A percentile compares a stretch with the other conserved stretches of the same genome.
These are phyloP conservation scores for Echinometra lucunter DNA, from an alignment of 53 echinoderm and acorn worm genomes.

Conservation along the genomic window DNA sequence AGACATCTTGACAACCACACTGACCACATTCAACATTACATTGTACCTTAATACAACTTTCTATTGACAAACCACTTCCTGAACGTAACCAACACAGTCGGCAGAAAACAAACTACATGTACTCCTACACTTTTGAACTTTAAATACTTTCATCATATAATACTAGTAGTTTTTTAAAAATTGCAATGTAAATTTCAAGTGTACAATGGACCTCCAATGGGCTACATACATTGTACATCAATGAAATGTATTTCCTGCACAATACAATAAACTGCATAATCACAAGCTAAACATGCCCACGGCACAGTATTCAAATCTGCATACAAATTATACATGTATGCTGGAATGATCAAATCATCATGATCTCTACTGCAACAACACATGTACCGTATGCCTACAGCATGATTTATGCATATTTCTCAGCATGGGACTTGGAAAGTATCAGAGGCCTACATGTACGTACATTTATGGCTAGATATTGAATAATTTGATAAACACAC, in stretches of 20 bases:
- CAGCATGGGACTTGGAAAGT: not conserved
- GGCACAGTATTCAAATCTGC: not conserved
- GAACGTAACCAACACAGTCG: not conserved
- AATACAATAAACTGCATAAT: not conserved
- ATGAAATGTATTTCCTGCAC: not conserved
- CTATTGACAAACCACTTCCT: constrained; percentile 9
- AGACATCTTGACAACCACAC: not conserved
- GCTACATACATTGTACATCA: no score
- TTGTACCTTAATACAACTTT: not conserved
- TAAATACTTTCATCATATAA: no score
- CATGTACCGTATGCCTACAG: not conserved
- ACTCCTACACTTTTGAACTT: no score
- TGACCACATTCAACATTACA: not conserved
- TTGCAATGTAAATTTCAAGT: not conserved
- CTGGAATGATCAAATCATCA: not conserved
- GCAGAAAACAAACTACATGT: no score
- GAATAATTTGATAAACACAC: no score
- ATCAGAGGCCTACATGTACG: not conserved
- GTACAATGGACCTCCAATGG: no score
- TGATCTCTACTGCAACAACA: not conserved
- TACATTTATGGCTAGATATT: no score
- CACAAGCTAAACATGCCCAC: not conserved
- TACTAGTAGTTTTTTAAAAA: no score
- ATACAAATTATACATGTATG: not conserved
- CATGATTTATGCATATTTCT: not conserved